Evolutionary conservation across 2,113 vertebrate species (phyloP), one percentile per base, ranked within the genome.

Genomic region (Piprites chloris): DNA sequence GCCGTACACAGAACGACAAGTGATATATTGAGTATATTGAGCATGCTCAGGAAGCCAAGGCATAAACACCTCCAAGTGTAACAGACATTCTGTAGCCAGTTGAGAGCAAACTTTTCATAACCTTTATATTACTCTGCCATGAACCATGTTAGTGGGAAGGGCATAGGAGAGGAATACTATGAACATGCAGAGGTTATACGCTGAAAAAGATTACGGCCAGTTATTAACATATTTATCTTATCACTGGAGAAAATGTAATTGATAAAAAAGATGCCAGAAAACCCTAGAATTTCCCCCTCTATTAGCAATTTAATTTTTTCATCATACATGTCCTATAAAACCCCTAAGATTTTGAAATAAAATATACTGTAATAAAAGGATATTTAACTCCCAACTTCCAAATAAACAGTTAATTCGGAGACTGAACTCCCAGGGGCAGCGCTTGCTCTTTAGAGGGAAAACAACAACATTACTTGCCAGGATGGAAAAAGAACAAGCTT

Each of bases 41-140:
- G 75, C 85, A 83, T 33, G 65, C 55, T 91, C 95, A 94, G 93
- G 92, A 96, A 96, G 95, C 84, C 92, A 44, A 90, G 79, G 82
- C 11, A 9, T 95, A 94, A 96, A 97, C 91, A 97, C 87, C 91
- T 95, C 74, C 87, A 41, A 95, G 69, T 58, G 62, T 73, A 92
- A 77, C 50, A 89, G 90, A 85, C 85, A 62, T 85, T 52, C 87
- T 77, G 67, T 84, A 95, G 74, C 59, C 74, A 80, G 81, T 5
- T 37, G 66, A 91, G 79, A 90, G 47, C 50, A 96, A 96, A 87
- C 69, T 96, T 94, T 89, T 89, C 41, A 56, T 87, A 92, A 89
- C 76, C 69, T 79, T 87, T 87, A 19, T 67, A 94, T 91, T 93
- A 86, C 30, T 83, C 89, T 90, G 85, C 93, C 59, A 39, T 37